A percentile compares a stretch with the other conserved stretches of the same genome.
Evolutionary conservation across 2,113 vertebrate species (phyloP).

Genomic region (Piliocolobus tephrosceles): DNA sequence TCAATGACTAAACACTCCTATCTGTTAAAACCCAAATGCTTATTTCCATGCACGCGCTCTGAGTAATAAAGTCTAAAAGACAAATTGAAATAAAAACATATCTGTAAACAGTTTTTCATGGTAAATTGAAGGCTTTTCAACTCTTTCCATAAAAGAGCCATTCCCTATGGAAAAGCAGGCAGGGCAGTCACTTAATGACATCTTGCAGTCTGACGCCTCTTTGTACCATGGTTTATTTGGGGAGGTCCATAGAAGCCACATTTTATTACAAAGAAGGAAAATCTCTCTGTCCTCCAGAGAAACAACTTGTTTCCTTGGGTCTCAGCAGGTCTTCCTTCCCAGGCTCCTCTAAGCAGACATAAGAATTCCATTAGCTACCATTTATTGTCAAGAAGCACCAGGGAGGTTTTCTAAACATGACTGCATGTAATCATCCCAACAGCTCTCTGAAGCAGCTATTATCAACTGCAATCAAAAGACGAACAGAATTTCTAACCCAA

Average conservation of each 20-base stretch:
- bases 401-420: background rate
- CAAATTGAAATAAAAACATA: conserved; percentile 38
- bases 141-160: background rate
- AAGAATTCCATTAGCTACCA: background rate
- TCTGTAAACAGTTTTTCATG: background rate
- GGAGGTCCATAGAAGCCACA: background rate
- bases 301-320: background rate
- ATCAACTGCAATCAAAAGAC: background rate
- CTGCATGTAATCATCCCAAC: background rate
- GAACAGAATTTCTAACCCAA: background rate
- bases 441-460: background rate
- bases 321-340: background rate
- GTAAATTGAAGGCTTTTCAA: background rate
- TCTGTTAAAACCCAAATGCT: conserved; percentile 26
- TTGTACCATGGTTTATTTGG: background rate
- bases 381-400: background rate
- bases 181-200: background rate
- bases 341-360: background rate
- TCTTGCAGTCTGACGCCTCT: background rate
- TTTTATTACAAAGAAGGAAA: background rate
- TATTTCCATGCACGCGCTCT: background rate
- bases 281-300: background rate
- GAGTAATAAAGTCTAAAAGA: conserved; percentile 15
- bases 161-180: background rate
- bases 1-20: background rate